A percentile compares a stretch with the other conserved stretches of the same genome.
Evolutionary conservation across 37 sponge, comb jelly and placozoan genomes (phyloP).

Genomic region (Agelas oroides): DNA sequence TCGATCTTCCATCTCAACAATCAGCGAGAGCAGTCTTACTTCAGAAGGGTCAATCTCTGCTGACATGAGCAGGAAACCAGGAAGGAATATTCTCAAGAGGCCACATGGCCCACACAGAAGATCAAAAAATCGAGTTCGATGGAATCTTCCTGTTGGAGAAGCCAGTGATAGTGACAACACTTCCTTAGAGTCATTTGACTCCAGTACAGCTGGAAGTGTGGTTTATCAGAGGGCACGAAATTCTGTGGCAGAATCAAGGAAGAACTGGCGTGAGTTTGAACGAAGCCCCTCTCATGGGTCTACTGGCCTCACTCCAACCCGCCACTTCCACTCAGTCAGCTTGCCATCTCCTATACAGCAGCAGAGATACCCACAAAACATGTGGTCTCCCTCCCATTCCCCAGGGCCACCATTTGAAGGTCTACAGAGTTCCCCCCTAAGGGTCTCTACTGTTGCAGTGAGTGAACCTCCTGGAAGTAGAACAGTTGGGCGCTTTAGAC

Average conservation of each 20-base stretch:
- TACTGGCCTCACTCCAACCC: constrained; percentile 41
- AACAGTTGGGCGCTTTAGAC: no score
- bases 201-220: constrained; percentile 5
- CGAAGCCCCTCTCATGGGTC: constrained; percentile 18
- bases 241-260: background rate
- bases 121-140: constrained; percentile 59
- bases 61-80: constrained; percentile 63
- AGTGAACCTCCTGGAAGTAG: no score
- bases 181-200: constrained; percentile 60
- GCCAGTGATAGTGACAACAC: constrained; percentile 39
- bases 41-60: constrained; percentile 55
- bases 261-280: constrained; percentile 50
- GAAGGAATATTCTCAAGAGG: constrained; percentile 70
- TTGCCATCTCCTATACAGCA: no score
- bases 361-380: no score
- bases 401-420: no score
- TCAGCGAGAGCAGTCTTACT: constrained; percentile 69
- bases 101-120: constrained; percentile 16
- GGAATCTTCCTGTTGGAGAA: constrained; percentile 34
- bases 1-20: constrained; percentile 55
- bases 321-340: no score
- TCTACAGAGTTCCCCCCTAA: no score
- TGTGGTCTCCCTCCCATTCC: no score
- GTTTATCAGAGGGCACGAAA: background rate
- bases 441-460: no score